phyloP scores from a whole-genome alignment of 2,113 vertebrate species.

The Chlorodrepanis virens region DNA sequence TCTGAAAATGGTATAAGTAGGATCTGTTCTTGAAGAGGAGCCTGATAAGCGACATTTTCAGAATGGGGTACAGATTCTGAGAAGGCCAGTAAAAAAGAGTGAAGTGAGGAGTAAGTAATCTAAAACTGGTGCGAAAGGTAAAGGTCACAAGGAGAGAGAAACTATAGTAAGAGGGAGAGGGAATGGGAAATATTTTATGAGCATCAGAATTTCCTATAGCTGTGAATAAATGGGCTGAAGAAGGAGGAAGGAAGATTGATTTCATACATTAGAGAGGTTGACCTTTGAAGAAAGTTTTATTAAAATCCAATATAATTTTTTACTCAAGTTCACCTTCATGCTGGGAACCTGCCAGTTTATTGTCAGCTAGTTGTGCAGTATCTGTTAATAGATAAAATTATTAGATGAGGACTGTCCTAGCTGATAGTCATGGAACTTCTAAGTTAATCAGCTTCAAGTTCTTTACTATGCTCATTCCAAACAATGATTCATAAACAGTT shows the following conservation, averaged over 20 bases:
- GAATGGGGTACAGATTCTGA: not conserved
- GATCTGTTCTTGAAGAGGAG: not conserved
- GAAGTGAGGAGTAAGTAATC: not conserved
- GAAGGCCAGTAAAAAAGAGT: not conserved
- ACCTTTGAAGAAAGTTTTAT: constrained; percentile 41
- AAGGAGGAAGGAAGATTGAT: constrained; percentile 19
- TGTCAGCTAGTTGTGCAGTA: not conserved
- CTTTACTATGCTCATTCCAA: not conserved
- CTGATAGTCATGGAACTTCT: not conserved
- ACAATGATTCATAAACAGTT: not conserved
- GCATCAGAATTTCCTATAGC: not conserved
- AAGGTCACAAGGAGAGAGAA: not conserved
- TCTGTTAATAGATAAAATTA: not conserved
- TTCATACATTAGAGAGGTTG: not conserved
- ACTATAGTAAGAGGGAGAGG: not conserved
- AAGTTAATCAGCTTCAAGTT: not conserved
- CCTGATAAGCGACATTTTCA: not conserved
- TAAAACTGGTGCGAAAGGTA: not conserved
- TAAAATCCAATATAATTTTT: constrained; percentile 37
- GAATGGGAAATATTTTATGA: not conserved
- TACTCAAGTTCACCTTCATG: not conserved
- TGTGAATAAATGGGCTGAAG: not conserved
- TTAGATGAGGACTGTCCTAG: not conserved
- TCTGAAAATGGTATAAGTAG: not conserved
- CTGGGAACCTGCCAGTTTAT: constrained; percentile 1